Base-by-base conservation (phyloP, 2,888 invertebrate species). In the Drosophila acutilabella region DNA sequence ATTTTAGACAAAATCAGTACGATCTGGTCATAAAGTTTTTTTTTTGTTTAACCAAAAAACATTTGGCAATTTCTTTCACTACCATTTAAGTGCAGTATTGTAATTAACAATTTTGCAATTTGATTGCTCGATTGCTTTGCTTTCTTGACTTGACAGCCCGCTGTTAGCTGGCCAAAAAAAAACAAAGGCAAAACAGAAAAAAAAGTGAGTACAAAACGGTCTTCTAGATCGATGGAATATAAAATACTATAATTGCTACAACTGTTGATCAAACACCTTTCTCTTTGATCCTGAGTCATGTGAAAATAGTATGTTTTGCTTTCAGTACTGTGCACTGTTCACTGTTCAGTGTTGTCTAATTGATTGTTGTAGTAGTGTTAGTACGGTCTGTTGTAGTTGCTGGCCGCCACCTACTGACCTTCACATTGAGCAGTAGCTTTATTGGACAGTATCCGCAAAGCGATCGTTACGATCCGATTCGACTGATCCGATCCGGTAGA, bases 351-450 rank as follows among this genome's bases (percentile, higher is more conserved):
- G 72, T 30, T 30, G 70, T 75, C 89, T 83, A 89, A 83, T 83
- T 83, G 88, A 83, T 87, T 88, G 89, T 72, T 80, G 88, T 66
- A 50, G 40, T 36, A 13, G 30, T 36, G 2, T 0, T 36, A 36
- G 89, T 72, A 77, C 23, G 23, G 5, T 5, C 6, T 1, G 89
- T 66, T 18, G 40, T 65, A 71, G 85, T 68, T 71, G 88, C 71
- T 71, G 89, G 82, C 89, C 87, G 83, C 85, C 85, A 85, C 89
- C 85, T 85, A 89, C 89, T 89, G 85, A 85, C 85, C 85, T 85
- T 85, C 89, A 85, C 85, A 85, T 85, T 85, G 85, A 85, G 81
- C 75, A 36, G 36, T 36, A 36, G 64, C 57, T 38, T 14, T 57
- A 41, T 20, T 52, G 67, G 72, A 67, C 75, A 89, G 88, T 89